A percentile compares a stretch with the other conserved stretches of the same genome.
phyloP scores from a whole-genome alignment of 2,797 vertebrate genomes.

The Trematomus bernacchii region DNA sequence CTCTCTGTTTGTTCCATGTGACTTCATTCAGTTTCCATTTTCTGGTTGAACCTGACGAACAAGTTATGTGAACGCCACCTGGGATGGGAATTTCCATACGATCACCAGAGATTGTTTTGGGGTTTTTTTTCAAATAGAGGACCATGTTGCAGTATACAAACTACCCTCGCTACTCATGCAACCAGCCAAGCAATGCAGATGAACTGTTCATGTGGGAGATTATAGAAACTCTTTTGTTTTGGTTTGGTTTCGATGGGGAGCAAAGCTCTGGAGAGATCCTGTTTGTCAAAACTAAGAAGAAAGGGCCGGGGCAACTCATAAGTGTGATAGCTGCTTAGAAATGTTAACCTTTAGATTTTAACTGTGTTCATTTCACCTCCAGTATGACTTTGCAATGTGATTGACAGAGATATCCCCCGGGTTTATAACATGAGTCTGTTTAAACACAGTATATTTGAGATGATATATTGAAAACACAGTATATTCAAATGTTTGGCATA shows the following conservation, averaged over 20 bases:
- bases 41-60: constrained; percentile 32
- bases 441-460: constrained; percentile 1
- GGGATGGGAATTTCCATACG: constrained; percentile 25
- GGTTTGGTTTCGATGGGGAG: constrained; percentile 6
- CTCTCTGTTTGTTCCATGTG: constrained; percentile 33
- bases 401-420: too few species aligned
- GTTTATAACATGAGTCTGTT: constrained; percentile 12
- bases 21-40: constrained; percentile 18
- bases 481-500: constrained; percentile 27
- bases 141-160: constrained; percentile 22
- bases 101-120: constrained; percentile 19
- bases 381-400: too few species aligned
- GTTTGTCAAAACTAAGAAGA: neutral
- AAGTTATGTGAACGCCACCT: constrained; percentile 3
- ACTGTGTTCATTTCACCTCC: too few species aligned
- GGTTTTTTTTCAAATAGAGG: constrained; percentile 17
- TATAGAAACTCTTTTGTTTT: constrained; percentile 18
- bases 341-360: constrained; percentile 18
- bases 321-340: constrained; percentile 33
- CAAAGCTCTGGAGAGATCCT: constrained; percentile 17
- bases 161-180: constrained; percentile 11
- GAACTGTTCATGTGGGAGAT: constrained; percentile 10
- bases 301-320: neutral
- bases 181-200: constrained; percentile 13
- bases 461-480: neutral